Percentiles rank a stretch among this genome's conserved stretches.
phyloP scores from a whole-genome alignment of 1,140 invertebrate genomes.

The Hermatobates lingyangjiaoensis region DNA sequence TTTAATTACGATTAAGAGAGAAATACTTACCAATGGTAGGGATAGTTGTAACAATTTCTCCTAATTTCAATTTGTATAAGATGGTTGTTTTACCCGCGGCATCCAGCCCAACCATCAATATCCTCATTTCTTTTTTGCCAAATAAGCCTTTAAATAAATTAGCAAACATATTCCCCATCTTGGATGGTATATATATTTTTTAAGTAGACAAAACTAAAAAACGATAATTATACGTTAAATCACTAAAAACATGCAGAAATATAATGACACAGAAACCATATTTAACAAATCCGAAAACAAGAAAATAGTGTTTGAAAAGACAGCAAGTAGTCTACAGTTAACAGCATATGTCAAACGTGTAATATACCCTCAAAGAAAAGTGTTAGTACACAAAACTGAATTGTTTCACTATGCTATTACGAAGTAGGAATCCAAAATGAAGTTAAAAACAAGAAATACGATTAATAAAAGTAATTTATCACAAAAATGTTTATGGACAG shows the following conservation, averaged over 20 bases:
- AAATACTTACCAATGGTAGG: constrained; percentile 70
- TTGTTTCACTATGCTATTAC: not conserved
- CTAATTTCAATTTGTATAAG: constrained; percentile 98
- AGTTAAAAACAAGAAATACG: too few species aligned
- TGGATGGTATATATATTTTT: constrained; percentile 11
- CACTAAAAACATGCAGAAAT: not conserved
- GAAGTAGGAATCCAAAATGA: too few species aligned
- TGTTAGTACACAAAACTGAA: not conserved
- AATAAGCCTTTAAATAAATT: constrained; percentile 46
- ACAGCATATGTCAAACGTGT: too few species aligned
- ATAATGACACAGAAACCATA: not conserved
- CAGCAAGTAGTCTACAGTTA: not conserved
- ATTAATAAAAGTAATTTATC: too few species aligned
- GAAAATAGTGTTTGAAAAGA: not conserved
- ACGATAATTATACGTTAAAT: not conserved
- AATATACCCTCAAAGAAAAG: too few species aligned
- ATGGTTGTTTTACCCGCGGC: constrained; percentile 99
- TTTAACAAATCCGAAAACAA: not conserved
- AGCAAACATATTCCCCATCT: constrained; percentile 21
- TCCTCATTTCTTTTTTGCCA: constrained; percentile 97
- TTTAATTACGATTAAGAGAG: too few species aligned
- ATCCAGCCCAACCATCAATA: constrained; percentile 89
- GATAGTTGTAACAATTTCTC: constrained; percentile 99
- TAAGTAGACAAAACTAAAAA: not conserved
- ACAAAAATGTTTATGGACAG: not conserved